phyloP scores from a whole-genome alignment of 2,113 vertebrate genomes.

The Albula glossodonta region DNA sequence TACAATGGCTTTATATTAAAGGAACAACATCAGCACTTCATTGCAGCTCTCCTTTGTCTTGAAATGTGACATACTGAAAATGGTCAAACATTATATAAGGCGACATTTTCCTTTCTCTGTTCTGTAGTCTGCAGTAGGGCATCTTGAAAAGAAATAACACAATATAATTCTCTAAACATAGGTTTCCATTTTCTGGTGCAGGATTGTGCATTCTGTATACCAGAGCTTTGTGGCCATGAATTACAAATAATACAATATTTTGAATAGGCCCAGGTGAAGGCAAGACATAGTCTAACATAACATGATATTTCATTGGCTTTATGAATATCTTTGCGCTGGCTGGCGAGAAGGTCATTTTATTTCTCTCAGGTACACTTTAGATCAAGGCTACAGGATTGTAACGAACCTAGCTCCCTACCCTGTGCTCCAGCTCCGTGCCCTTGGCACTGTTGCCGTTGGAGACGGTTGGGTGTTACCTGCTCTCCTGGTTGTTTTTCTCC shows the following conservation, averaged over 20 bases:
- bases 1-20: background rate
- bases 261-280: background rate
- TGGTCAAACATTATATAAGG: background rate
- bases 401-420: background rate
- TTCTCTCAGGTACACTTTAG: background rate
- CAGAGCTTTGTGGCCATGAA: background rate
- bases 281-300: background rate
- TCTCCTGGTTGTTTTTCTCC: slow-evolving; percentile 61
- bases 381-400: background rate
- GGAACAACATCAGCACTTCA: background rate
- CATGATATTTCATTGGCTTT: background rate
- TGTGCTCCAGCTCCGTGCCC: background rate
- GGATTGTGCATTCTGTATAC: background rate
- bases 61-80: background rate
- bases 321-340: background rate
- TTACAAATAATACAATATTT: background rate
- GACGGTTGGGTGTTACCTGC: slow-evolving; percentile 53
- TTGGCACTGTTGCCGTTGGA: background rate
- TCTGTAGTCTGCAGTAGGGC: too few relatives aligned
- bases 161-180: background rate
- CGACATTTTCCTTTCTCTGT: too few relatives aligned
- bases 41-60: background rate
- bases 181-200: background rate
- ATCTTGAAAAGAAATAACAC: background rate
- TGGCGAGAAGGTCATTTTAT: background rate